Base-by-base conservation (phyloP, 2,888 invertebrate genomes). In the Drosophila fulvimacula region DNA sequence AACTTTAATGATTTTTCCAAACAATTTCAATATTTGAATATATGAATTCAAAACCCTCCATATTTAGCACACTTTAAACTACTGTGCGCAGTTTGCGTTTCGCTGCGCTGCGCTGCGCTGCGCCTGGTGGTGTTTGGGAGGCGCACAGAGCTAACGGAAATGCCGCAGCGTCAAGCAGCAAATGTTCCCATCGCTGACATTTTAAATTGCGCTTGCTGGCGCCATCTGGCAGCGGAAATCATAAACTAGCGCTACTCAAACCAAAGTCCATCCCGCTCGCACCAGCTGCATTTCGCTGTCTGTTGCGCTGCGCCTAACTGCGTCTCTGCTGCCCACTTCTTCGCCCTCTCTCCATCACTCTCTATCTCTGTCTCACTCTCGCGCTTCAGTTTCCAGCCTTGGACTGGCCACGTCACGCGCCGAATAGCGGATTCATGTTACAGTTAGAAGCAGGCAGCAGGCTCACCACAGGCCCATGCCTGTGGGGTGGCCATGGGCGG, bases 201-300 rank as follows among this genome's bases (percentile, higher is more conserved):
- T 76, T 69, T 34, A 46, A 61, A 76, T 61, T 72, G 64, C 68
- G 62, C 58, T 62, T 21, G 44, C 59, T 59, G 61, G 69, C 85
- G 80, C 82, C 86, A 85, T 85, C 82, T 79, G 82, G 44, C 58
- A 85, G 42, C 73, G 73, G 82, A 76, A 85, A 79, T 71, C 71
- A 73, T 79, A 85, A 76, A 66, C 65, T 63, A 74, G 51, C 34
- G 32, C 52, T 10, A 27, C 48, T 34, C 24, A 27, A 30, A 11
- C 19, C 34, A 24, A 19, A 5, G 19, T 15, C 39, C 30, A 41
- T 55, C 55, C 21, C 27, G 19, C 55, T 41, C 55, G 5, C 55
- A 19, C 55, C 10, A 1, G 13, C 41, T 19, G 30, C 55, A 11
- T 15, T 11, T 15, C 7, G 52, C 17, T 38, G 38, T 52, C 52